phyloP scores from a whole-genome alignment of 2,797 vertebrate genomes.

The Hirundo rustica region DNA sequence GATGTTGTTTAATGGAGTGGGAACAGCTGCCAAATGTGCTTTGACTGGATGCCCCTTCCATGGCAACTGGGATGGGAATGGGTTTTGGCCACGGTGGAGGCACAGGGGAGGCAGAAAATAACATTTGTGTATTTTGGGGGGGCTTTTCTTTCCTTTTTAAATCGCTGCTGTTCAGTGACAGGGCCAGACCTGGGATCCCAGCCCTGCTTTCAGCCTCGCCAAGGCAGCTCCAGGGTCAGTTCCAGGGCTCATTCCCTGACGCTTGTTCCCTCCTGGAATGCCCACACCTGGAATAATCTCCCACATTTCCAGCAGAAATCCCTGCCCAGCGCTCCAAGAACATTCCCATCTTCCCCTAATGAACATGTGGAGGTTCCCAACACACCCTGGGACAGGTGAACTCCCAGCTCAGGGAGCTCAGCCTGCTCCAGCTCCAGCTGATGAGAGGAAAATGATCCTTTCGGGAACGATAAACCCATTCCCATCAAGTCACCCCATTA shows the following conservation, averaged over 20 bases:
- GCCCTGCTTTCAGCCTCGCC: neutral
- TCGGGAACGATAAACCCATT: accelerated
- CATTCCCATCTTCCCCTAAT: accelerated
- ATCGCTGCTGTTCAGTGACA: neutral
- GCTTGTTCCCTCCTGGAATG: no score
- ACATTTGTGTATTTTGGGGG: neutral
- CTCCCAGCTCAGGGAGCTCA: neutral
- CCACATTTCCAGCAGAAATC: neutral
- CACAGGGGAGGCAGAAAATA: neutral
- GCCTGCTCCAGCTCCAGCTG: neutral
- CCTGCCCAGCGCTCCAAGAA: neutral
- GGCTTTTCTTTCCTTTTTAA: neutral
- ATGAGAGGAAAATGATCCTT: neutral
- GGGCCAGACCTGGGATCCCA: neutral
- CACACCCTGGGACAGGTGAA: accelerated
- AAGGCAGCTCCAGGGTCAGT: accelerated
- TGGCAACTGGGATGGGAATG: neutral
- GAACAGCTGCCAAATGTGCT: neutral
- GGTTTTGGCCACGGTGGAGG: neutral
- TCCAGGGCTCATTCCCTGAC: neutral
- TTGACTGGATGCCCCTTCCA: neutral
- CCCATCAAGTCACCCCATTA: neutral
- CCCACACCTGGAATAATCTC: neutral
- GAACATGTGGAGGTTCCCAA: neutral
- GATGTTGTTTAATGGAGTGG: neutral